These are phyloP conservation scores for Malachius bipustulatus DNA, from an alignment of 2,888 invertebrate genomes.

Conservation along the genomic window DNA sequence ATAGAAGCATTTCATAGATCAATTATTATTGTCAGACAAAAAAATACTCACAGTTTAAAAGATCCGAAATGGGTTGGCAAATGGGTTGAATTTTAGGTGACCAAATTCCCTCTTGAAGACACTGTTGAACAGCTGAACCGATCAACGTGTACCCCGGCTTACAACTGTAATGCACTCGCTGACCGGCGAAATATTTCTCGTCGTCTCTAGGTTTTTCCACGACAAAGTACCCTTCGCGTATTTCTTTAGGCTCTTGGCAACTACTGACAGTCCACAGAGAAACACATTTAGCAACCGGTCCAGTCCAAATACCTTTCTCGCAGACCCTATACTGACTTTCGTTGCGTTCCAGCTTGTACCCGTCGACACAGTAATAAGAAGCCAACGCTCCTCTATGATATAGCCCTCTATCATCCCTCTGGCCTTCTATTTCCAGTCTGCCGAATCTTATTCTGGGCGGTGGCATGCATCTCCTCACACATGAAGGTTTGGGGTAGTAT, in stretches of 20 bases:
- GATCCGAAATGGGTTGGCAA: conserved; percentile 22
- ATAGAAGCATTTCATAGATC: too few relatives aligned
- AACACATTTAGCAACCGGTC: conserved; percentile 30
- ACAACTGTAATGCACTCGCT: conserved; percentile 33
- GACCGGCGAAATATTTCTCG: conserved; percentile 24
- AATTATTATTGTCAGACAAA: too few relatives aligned
- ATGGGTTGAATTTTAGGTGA: conserved; percentile 30
- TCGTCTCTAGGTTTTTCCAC: conserved; percentile 16
- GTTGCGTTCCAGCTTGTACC: conserved; percentile 28
- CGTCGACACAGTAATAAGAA: conserved; percentile 30
- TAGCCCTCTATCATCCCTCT: conserved; percentile 22
- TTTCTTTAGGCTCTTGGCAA: conserved; percentile 28
- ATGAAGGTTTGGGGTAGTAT: conserved; percentile 17
- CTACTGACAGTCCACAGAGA: conserved; percentile 19
- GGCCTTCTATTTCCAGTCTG: conserved; percentile 26
- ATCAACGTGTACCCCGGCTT: conserved; percentile 29
- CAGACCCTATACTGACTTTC: conserved; percentile 32
- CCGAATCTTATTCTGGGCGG: conserved; percentile 32
- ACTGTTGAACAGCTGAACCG: conserved; percentile 29
- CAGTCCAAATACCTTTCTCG: conserved; percentile 36
- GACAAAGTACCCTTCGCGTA: conserved; percentile 33
- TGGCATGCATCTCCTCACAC: conserved; percentile 27
- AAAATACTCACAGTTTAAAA: conserved; percentile 1
- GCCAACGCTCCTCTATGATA: conserved; percentile 31
- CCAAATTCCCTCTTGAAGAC: conserved; percentile 33